Percentiles rank a stretch among this genome's conserved stretches.
Evolutionary conservation across 53 echinoderm and acorn worm genomes (phyloP).

Genomic region (Arbacia lixula): DNA sequence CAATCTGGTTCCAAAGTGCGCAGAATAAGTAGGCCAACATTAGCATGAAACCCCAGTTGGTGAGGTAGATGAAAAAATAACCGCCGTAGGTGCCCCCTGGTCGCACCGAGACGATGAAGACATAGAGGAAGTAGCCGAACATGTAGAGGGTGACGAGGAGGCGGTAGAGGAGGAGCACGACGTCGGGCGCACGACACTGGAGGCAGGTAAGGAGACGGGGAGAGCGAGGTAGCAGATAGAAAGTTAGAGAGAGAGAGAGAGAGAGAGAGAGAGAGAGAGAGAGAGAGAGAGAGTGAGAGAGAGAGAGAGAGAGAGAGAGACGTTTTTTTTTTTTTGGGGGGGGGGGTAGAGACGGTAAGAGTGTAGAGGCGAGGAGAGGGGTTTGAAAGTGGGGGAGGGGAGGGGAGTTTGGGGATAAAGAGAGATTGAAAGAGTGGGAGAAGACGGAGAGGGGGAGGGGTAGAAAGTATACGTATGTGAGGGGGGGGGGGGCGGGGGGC

Average conservation of each 20-base stretch:
- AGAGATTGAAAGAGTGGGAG: no score
- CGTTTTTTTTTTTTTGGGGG: no score
- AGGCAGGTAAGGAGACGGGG: neutral
- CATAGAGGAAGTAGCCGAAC: conserved; percentile 40
- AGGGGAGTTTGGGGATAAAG: no score
- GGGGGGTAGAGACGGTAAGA: no score
- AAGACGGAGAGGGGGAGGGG: no score
- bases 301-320: no score
- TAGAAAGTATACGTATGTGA: no score
- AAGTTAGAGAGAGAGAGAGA: neutral
- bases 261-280: neutral
- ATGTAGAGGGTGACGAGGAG: conserved; percentile 65
- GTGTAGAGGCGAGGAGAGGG: no score
- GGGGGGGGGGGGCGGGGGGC: no score
- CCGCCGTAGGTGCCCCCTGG: conserved; percentile 14
- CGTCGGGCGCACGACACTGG: conserved; percentile 25
- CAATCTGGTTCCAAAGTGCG: conserved; percentile 45
- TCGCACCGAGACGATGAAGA: conserved; percentile 20
- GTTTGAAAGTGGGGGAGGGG: no score
- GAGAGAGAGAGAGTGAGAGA: neutral
- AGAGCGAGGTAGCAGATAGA: neutral
- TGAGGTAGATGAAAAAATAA: conserved; percentile 72
- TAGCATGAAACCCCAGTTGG: conserved; percentile 71
- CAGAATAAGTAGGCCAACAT: conserved; percentile 60
- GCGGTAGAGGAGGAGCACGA: conserved; percentile 58